Evolutionary conservation across 2,113 vertebrate genomes (phyloP).

Genomic region (Choloepus hoffmanni): DNA sequence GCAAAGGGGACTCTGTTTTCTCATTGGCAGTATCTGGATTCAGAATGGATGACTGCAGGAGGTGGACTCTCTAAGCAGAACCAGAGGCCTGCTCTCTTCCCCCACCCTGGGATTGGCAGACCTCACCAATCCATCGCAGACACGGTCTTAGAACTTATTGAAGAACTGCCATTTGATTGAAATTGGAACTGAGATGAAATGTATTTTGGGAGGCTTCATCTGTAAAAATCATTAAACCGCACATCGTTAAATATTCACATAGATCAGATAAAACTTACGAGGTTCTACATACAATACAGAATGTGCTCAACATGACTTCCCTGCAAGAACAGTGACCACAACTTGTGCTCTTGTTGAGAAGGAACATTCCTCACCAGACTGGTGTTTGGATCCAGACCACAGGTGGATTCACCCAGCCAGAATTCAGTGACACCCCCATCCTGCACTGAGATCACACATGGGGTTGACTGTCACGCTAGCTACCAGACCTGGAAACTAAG

Average conservation of each 20-base stretch:
- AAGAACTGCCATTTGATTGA: not conserved
- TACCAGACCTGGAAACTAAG: conserved; percentile 1
- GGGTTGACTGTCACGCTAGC: not conserved
- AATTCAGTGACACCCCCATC: accelerated
- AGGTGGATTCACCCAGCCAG: not conserved
- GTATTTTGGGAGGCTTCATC: conserved; percentile 59
- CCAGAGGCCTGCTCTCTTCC: not conserved
- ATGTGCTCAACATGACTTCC: not conserved
- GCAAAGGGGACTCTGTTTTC: not conserved
- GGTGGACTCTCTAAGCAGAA: not conserved
- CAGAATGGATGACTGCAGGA: not conserved
- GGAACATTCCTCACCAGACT: not conserved
- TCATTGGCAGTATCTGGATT: not conserved
- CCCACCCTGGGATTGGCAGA: not conserved
- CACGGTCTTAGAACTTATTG: not conserved
- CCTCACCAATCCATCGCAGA: conserved; percentile 28
- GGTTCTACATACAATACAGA: not conserved
- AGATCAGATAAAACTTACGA: conserved; percentile 15
- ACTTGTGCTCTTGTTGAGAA: not conserved
- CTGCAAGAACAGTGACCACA: not conserved
- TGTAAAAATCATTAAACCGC: conserved; percentile 10
- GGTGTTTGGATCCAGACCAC: not conserved
- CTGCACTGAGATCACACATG: not conserved
- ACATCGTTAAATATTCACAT: conserved; percentile 35
- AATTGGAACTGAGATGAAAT: not conserved